These are phyloP conservation scores for Amphiprion clarkii DNA, from an alignment of 2,797 vertebrate genomes.

Conservation along the genomic window DNA sequence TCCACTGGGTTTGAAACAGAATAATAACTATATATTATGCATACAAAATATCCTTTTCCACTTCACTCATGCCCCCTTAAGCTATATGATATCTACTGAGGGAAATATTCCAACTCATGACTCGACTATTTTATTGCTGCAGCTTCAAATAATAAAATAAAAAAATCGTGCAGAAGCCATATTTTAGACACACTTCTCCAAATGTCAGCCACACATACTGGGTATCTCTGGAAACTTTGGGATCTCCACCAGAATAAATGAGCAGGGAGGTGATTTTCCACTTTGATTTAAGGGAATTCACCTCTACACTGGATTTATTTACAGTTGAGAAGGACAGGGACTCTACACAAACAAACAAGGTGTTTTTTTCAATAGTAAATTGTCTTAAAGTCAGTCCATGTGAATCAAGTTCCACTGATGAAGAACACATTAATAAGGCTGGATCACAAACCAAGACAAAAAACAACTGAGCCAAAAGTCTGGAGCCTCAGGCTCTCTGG, in stretches of 20 bases:
- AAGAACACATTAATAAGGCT: constrained; percentile 5
- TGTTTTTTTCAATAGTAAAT: neutral
- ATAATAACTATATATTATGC: neutral
- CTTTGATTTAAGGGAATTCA: constrained; percentile 5
- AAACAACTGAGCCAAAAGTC: neutral
- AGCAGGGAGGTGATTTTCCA: neutral
- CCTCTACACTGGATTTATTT: neutral
- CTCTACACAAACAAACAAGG: neutral
- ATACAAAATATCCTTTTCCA: neutral
- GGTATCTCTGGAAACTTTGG: neutral
- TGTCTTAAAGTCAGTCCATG: neutral
- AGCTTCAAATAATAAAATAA: neutral
- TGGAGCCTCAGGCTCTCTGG: neutral
- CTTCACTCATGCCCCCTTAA: neutral
- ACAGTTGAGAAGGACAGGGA: no score
- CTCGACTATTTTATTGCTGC: neutral
- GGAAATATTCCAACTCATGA: neutral
- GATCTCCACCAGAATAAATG: neutral
- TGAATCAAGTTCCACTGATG: neutral
- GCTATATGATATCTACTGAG: neutral
- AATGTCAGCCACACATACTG: neutral
- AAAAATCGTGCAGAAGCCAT: neutral
- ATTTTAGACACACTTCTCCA: constrained; percentile 5
- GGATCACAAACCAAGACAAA: constrained; percentile 7
- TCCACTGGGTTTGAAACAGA: neutral